Percentiles rank a stretch among this genome's conserved stretches.
These are phyloP conservation scores for Polydrusus pterygomalis DNA, from an alignment of 2,888 invertebrate species.

Conservation along the genomic window DNA sequence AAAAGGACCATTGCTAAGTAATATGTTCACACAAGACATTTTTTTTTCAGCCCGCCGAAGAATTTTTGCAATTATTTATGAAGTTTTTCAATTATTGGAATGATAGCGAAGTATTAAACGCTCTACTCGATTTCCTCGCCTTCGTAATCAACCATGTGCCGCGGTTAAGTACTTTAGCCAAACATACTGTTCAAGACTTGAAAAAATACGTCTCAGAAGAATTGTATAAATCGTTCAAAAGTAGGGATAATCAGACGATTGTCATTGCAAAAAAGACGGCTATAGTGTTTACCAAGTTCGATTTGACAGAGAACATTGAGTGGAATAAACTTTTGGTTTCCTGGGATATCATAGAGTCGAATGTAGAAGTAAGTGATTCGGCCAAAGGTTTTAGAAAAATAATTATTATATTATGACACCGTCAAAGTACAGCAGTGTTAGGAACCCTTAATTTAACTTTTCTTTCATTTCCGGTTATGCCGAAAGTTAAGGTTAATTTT, in stretches of 20 bases:
- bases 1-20: too few species aligned
- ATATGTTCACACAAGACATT: too few species aligned
- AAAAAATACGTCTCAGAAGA: constrained; percentile 15
- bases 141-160: constrained; percentile 10
- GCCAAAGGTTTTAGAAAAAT: background rate
- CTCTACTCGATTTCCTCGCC: constrained; percentile 9
- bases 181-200: background rate
- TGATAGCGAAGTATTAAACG: background rate
- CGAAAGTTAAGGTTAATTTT: too few species aligned
- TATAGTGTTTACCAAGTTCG: constrained; percentile 28
- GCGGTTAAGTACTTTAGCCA: background rate
- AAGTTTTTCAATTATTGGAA: constrained; percentile 5
- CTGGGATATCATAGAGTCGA: constrained; percentile 32
- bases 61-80: background rate
- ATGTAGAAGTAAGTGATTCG: constrained; percentile 14
- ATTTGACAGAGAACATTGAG: constrained; percentile 29
- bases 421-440: too few species aligned
- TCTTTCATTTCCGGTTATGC: too few species aligned
- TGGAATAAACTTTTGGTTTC: constrained; percentile 27
- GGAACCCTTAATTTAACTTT: too few species aligned
- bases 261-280: constrained; percentile 23
- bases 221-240: constrained; percentile 30
- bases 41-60: background rate
- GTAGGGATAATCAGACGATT: constrained; percentile 19
- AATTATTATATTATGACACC: too few species aligned